Conservation (phyloP, 2,888 invertebrate genomes). For the Parnassius orleans region DNA sequence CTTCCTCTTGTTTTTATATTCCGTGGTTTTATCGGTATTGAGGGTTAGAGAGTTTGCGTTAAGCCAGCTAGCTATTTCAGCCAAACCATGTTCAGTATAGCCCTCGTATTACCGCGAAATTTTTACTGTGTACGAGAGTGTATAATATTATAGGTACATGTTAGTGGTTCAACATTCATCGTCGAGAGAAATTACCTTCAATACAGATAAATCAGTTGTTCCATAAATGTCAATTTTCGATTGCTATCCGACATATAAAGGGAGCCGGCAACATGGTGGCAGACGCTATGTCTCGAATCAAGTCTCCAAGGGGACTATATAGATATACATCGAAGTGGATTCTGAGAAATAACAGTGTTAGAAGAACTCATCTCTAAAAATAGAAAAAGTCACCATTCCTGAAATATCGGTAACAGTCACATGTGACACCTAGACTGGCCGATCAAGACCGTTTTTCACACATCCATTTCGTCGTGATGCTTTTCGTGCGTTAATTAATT, state of each 20-base stretch:
- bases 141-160: constrained; percentile 34
- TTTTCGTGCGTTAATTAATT: neutral
- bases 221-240: neutral
- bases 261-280: neutral
- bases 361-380: neutral
- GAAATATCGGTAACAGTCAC: neutral
- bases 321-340: neutral
- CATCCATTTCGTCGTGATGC: neutral
- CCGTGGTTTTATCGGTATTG: no score
- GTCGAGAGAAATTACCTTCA: neutral
- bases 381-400: neutral
- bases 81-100: constrained; percentile 1
- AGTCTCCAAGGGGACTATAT: neutral
- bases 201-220: neutral
- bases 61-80: no score
- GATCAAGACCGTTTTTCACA: neutral
- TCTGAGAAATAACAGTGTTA: neutral
- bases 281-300: neutral
- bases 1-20: no score
- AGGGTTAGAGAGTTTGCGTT: no score
- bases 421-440: neutral
- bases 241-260: neutral
- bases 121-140: constrained; percentile 30
- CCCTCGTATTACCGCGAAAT: constrained; percentile 34
- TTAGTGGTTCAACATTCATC: constrained; percentile 24